Evolutionary conservation across 2,113 vertebrate genomes (phyloP).

Genomic region (Lucifuga dentata): DNA sequence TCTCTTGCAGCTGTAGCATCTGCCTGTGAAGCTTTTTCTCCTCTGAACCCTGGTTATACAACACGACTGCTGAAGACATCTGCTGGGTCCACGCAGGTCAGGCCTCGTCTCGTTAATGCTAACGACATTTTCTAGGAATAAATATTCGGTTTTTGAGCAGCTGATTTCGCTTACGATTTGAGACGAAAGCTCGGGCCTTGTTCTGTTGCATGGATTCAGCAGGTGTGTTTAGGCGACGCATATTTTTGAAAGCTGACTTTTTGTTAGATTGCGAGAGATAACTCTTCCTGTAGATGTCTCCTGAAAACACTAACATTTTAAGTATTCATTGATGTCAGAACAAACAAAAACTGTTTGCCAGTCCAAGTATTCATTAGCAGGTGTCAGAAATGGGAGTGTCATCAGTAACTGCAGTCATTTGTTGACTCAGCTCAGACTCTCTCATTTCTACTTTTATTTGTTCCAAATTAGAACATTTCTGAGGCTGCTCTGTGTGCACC

Average conservation of each 20-base stretch:
- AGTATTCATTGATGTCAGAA: slow-evolving; percentile 71
- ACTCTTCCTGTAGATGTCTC: slow-evolving; percentile 72
- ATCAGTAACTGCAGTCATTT: slow-evolving; percentile 9
- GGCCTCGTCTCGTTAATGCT: not conserved
- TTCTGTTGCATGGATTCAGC: slow-evolving; percentile 52
- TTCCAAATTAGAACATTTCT: slow-evolving; percentile 76
- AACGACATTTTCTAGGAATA: slow-evolving; percentile 1
- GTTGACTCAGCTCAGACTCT: slow-evolving; percentile 49
- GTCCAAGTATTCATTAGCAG: slow-evolving; percentile 67
- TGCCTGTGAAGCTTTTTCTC: slow-evolving; percentile 53
- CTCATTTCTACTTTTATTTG: slow-evolving; percentile 59
- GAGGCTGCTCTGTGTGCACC: slow-evolving; percentile 39
- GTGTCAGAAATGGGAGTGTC: slow-evolving; percentile 56
- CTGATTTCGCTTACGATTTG: too few relatives aligned
- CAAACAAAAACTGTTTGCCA: slow-evolving; percentile 58
- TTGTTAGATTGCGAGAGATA: slow-evolving; percentile 48
- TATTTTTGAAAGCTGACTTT: slow-evolving; percentile 48
- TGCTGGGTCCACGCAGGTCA: slow-evolving; percentile 62
- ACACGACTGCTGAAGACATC: slow-evolving; percentile 61
- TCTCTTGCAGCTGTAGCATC: slow-evolving; percentile 59
- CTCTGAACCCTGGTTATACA: slow-evolving; percentile 44
- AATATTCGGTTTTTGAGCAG: too few relatives aligned
- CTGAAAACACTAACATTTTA: slow-evolving; percentile 42
- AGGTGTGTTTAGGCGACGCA: slow-evolving; percentile 62
- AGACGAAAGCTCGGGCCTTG: not conserved